phyloP scores from a whole-genome alignment of 2,797 vertebrate species.

The Apogon hyalosoma region DNA sequence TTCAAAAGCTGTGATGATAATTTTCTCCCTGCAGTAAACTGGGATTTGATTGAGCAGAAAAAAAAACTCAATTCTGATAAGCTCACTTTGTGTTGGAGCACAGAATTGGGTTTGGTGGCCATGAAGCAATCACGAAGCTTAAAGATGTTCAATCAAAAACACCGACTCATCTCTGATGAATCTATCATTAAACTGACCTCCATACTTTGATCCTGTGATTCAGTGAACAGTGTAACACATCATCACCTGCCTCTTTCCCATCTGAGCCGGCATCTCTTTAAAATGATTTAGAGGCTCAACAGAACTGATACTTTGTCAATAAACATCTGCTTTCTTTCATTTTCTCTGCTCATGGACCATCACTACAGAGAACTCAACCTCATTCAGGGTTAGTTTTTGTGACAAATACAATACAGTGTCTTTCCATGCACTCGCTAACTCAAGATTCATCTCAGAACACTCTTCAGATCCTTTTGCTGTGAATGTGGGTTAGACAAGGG shows the following conservation, averaged over 20 bases:
- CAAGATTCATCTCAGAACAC: too few species aligned
- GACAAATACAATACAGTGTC: too few species aligned
- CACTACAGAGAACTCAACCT: too few species aligned
- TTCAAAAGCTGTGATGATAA: conserved; percentile 63
- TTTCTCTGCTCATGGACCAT: neutral
- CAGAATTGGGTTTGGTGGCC: conserved; percentile 31
- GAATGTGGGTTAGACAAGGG: too few species aligned
- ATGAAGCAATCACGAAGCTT: conserved; percentile 48
- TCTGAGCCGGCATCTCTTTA: neutral
- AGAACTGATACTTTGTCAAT: neutral
- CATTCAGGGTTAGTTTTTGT: too few species aligned
- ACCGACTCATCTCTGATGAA: conserved; percentile 39
- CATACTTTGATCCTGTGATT: conserved; percentile 31
- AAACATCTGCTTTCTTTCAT: neutral
- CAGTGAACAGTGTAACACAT: conserved; percentile 12
- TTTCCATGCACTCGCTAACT: too few species aligned
- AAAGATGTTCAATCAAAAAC: conserved; percentile 52
- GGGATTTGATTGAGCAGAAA: conserved; percentile 41
- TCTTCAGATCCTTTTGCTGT: too few species aligned
- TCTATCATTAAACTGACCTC: conserved; percentile 57
- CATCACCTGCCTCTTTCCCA: conserved; percentile 2
- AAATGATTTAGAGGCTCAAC: neutral
- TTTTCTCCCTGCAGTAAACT: conserved; percentile 48
- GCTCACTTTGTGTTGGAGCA: conserved; percentile 35
- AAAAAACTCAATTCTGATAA: conserved; percentile 14